Evolutionary conservation across 1,140 invertebrate species (phyloP), one percentile per base, ranked within the genome.

Genomic region (Drosophila watanabei): DNA sequence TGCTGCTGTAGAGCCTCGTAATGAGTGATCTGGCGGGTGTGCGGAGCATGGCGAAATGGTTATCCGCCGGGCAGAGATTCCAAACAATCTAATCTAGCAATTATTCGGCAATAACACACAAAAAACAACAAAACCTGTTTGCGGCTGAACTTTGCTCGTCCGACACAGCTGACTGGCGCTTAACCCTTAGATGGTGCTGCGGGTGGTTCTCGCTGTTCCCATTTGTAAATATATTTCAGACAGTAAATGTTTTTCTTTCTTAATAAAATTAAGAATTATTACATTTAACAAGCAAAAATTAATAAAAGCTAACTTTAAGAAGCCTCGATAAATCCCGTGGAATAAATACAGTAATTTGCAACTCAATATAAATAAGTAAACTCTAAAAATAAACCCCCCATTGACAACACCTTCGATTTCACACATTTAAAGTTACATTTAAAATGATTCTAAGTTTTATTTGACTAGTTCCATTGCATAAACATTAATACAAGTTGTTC

Each of bases 371-470:
- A 3, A 46, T 3, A 7, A 28, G 16, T 28, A 28, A 9, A 49
- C 3, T 2, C 20, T 13, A 18, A 46, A 20, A 46, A 24, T 7
- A 13, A 13, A 0, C 18, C 46, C 24, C 2, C 20, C 35, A 65
- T 61, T 54, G 24, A 59, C 48, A 83, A 80, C 46, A 41, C 58
- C 9, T 39, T 48, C 33, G 20, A 39, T 46, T 69, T 85, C 81
- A 79, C 86, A 89, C 86, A 90, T 82, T 87, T 73, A 88, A 86
- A 90, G 79, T 86, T 86, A 89, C 86, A 90, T 90, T 90, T 90
- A 90, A 91, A 90, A 90, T 91, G 86, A 86, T 89, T 90, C 86
- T 90, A 90, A 86, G 72, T 86, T 90, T 90, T 91, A 90, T 90
- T 90, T 90, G 86, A 90, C 86, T 90, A 90, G 86, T 90, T 90